phyloP scores from a whole-genome alignment of 1,140 invertebrate species.

The Drosophila cardini region DNA sequence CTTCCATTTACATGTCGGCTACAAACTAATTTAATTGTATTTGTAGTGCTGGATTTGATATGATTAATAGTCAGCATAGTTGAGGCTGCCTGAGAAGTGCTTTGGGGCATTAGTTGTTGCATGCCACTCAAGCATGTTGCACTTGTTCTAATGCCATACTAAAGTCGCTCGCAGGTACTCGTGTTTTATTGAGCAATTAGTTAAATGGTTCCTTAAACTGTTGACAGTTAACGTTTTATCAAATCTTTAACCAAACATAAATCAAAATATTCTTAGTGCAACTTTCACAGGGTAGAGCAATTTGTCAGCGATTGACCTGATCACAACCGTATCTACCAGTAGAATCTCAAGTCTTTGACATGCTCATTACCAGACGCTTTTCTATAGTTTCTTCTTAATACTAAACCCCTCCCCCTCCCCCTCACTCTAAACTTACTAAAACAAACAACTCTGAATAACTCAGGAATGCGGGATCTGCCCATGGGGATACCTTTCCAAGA shows the following conservation, averaged over 20 bases:
- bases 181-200: slow-evolving; percentile 77
- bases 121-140: slow-evolving; percentile 49
- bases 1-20: slow-evolving; percentile 47
- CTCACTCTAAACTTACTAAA: slow-evolving; percentile 35
- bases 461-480: slow-evolving; percentile 63
- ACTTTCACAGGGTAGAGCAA: slow-evolving; percentile 66
- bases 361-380: slow-evolving; percentile 57
- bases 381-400: neutral
- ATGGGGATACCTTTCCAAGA: slow-evolving; percentile 20
- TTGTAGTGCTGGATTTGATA: slow-evolving; percentile 24
- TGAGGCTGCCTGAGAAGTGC: slow-evolving; percentile 54
- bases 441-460: slow-evolving; percentile 66
- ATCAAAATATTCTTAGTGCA: slow-evolving; percentile 59
- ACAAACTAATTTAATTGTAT: slow-evolving; percentile 78
- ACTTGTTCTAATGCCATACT: slow-evolving; percentile 71
- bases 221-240: slow-evolving; percentile 69
- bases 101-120: slow-evolving; percentile 34
- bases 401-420: neutral
- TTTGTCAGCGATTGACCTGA: slow-evolving; percentile 63
- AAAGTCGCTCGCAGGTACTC: slow-evolving; percentile 4
- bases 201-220: slow-evolving; percentile 63
- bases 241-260: slow-evolving; percentile 48
- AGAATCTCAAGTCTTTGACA: slow-evolving; percentile 80
- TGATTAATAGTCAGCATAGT: slow-evolving; percentile 58
- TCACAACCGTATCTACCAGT: slow-evolving; percentile 57